Evolutionary conservation across 2,797 vertebrate species (phyloP), one percentile per base, ranked within the genome.

Genomic region (Knipowitschia caucasica): DNA sequence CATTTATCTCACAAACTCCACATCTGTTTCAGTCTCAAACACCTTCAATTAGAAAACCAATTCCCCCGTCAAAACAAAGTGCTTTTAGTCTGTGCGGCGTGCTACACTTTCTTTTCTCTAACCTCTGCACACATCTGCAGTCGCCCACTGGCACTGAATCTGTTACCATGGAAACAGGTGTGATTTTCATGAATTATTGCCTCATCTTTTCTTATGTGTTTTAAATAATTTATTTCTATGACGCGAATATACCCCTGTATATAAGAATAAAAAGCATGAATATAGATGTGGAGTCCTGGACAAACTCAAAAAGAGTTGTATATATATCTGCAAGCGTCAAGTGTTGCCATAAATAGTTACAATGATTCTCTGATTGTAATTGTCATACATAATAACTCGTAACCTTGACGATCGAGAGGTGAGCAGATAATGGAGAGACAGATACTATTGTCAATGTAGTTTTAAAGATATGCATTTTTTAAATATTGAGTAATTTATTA

Each of bases 81-180:
- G 42, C 65, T 59, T 27, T 50, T 24, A 55, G 27, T 38, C 34
- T 15, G 46, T 39, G 43, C 24, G 53, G 58, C 11, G 46, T 53
- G 27, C 57, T 62, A 62, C 56, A 70, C 68, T 62, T 12, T 50
- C 56, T 68, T 71, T 52, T 67, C 64, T 52, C 64, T 71, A 67
- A 73, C 38, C 62, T 63, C 71, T 56, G 52, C 69, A 65, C 58
- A 75, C 70, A 80, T 77, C 68, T 75, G 74, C 50, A 62, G 56
- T 63, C 73, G 62, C 50, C 61, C 62, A 64, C 60, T 77, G 73
- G 67, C 60, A 67, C 76, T 70, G 73, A 59, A 77, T 83, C 78
- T 59, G 86, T 88, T 88, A 62, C 86, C 81, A 87, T 78, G 81
- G 87, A 73, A 88, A 88, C 85, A 57, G 73, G 67, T 80, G 69